Conservation (phyloP, 1,140 invertebrate genomes). For the Brachionus sp. region DNA sequence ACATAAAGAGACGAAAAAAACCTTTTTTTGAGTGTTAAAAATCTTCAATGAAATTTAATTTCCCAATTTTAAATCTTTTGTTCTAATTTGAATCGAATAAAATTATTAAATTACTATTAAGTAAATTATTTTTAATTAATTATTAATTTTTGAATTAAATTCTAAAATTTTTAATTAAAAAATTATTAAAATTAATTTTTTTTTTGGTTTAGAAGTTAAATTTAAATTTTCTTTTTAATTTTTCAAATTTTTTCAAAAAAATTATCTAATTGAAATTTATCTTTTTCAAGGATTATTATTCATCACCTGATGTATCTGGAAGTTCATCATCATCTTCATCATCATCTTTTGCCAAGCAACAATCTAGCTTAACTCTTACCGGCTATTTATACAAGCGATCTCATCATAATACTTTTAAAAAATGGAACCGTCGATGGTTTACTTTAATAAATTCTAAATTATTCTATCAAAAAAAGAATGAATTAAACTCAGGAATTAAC, state of each 20-base stretch:
- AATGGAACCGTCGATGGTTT: conserved; percentile 37
- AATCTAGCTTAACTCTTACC: background rate
- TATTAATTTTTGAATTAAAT: too few species aligned
- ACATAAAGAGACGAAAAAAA: too few species aligned
- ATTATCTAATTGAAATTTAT: background rate
- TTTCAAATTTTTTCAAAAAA: background rate
- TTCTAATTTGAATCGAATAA: too few species aligned
- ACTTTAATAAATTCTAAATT: conserved; percentile 41
- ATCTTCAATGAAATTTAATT: too few species aligned
- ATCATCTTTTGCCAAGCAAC: background rate
- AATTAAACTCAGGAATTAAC: conserved; percentile 84
- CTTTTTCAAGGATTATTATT: conserved; percentile 21
- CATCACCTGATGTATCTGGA: background rate
- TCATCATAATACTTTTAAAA: conserved; percentile 32
- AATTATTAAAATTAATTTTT: too few species aligned
- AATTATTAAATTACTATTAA: too few species aligned
- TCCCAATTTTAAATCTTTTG: too few species aligned
- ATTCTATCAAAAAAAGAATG: conserved; percentile 46
- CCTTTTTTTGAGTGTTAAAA: too few species aligned
- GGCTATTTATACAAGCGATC: conserved; percentile 41
- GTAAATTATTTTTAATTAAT: too few species aligned
- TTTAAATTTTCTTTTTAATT: too few species aligned
- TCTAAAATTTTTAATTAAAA: too few species aligned
- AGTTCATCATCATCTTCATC: background rate
- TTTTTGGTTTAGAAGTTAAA: too few species aligned